A percentile compares a stretch with the other conserved stretches of the same genome.
Conservation (phyloP, 2,888 invertebrate species). For the Pimpla rufipes region DNA sequence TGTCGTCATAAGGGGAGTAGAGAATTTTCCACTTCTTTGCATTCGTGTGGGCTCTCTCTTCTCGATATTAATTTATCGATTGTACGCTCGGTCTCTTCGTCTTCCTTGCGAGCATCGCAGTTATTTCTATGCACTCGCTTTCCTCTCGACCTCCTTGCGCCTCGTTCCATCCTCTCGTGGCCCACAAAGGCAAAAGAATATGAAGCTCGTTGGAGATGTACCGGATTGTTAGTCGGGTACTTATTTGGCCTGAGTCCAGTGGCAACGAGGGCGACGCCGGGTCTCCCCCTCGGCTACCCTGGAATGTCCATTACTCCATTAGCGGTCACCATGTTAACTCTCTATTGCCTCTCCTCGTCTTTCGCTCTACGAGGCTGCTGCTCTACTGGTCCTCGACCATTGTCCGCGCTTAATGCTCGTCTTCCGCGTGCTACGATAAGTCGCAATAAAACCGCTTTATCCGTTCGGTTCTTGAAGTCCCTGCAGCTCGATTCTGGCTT, state of each 20-base stretch:
- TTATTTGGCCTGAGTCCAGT: slow-evolving; percentile 81
- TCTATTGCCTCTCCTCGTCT: slow-evolving; percentile 76
- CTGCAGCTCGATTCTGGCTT: slow-evolving; percentile 6
- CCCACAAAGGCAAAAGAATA: slow-evolving; percentile 1
- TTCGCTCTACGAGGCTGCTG: slow-evolving; percentile 74
- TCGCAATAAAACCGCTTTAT: slow-evolving; percentile 44
- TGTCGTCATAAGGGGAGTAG: neutral
- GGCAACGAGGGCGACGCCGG: slow-evolving; percentile 59
- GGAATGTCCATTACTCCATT: slow-evolving; percentile 83
- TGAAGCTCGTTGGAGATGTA: slow-evolving; percentile 24
- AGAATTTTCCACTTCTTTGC: neutral
- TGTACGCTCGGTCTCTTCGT: neutral
- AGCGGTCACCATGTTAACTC: slow-evolving; percentile 82
- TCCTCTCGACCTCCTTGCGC: neutral
- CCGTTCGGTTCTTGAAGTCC: slow-evolving; percentile 5
- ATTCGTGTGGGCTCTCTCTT: neutral
- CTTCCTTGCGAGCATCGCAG: neutral
- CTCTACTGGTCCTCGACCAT: slow-evolving; percentile 78
- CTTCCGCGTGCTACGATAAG: slow-evolving; percentile 52
- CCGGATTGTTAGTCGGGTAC: slow-evolving; percentile 68
- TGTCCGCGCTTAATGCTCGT: slow-evolving; percentile 74
- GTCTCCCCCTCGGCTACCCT: slow-evolving; percentile 63
- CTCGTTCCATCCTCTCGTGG: neutral
- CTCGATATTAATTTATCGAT: neutral
- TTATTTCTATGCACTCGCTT: neutral